Evolutionary conservation across 2,113 vertebrate genomes (phyloP), one percentile per base, ranked within the genome.

Genomic region (Limanda limanda): DNA sequence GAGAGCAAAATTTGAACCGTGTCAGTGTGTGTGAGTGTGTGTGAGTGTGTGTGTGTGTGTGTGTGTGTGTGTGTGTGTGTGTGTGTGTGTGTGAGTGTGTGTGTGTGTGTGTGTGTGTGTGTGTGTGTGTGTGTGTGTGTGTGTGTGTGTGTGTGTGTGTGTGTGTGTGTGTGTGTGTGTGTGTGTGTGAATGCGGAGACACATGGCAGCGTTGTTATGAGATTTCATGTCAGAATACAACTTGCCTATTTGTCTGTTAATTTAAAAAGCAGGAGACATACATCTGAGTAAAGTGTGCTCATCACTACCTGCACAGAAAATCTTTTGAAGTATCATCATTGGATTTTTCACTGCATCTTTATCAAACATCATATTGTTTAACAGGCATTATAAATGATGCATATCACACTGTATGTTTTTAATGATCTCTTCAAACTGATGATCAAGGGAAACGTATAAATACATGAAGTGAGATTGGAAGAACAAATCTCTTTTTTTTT

Each of bases 301-400:
- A 78, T 82, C 54, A 1, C 74, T 72, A 81, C 83, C 74, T 83
- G 65, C 35, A 21, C 27, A 31, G 57, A 48, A 54, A 67, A 63
- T 25, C 78, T 77, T 81, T 80, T 88, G 81, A 87, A 78, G 68
- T 71, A 17, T 54, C 63, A 63, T 69, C 52, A 61, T 65, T 63
- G 45, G 58, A 31, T 35, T 35, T 80, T 76, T 63, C 24, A 20
- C 47, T 31, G 21, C 58, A 18, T 73, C 60, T 81, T n/a, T 54
- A 74, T 83, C 24, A 42, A 64, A 71, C 42, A 13, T 64, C 17
- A 12, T 77, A 77, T 68, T 80, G 56, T 74, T 80, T 75, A 83
- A 70, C 60, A 42, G 71, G 47, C 1, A 9, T 25, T 15, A 59
- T 82, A 78, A 78, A 84, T 81, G 63, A 80, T 78, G 48, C 57